Evolutionary conservation across 2,888 invertebrate species (phyloP).

Genomic region (Drosophila demipolita): DNA sequence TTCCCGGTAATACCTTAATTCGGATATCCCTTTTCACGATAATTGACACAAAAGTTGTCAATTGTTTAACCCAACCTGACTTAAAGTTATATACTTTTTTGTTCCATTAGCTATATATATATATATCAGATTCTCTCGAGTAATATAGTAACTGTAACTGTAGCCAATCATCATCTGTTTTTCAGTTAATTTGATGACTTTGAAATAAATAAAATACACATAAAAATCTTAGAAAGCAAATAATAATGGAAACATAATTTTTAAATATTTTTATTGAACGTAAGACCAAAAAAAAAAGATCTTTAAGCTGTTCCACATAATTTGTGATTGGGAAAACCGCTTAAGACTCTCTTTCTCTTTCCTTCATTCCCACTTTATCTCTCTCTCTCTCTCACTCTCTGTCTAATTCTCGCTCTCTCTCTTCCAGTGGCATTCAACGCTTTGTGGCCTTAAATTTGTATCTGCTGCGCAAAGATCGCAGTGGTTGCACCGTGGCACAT

Average conservation of each 20-base stretch:
- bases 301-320: neutral
- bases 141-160: neutral
- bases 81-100: neutral
- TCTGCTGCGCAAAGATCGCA: constrained; percentile 86
- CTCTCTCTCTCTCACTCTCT: neutral
- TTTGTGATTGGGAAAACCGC: neutral
- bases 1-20: too few species aligned
- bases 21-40: too few species aligned
- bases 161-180: neutral
- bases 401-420: neutral
- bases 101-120: neutral
- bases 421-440: constrained; percentile 86
- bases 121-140: neutral
- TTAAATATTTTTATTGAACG: neutral
- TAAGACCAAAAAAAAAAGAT: accelerated
- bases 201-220: neutral
- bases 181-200: neutral
- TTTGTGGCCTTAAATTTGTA: constrained; percentile 86
- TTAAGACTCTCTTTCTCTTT: neutral
- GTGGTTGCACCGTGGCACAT: constrained; percentile 86
- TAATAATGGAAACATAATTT: neutral
- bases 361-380: neutral
- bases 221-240: neutral
- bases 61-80: too few species aligned
- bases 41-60: too few species aligned